phyloP scores from a whole-genome alignment of 2,113 vertebrate genomes.

The Aegotheles bennettii region DNA sequence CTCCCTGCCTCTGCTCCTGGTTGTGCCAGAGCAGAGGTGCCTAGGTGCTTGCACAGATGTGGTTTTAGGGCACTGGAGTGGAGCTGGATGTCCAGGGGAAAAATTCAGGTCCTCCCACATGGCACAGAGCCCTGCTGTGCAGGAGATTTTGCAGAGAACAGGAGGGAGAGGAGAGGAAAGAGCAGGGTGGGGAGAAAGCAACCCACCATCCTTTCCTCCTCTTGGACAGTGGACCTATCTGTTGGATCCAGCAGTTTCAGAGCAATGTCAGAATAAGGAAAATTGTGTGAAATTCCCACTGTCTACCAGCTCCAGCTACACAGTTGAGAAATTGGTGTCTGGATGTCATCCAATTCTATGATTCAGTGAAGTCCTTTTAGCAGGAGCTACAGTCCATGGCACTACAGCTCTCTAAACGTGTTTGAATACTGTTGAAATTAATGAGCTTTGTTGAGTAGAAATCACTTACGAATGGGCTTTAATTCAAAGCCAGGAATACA shows the following conservation, averaged over 20 bases:
- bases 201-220: background rate
- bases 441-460: background rate
- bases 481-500: background rate
- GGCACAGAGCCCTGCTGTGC: background rate
- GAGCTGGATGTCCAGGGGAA: background rate
- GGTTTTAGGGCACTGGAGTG: background rate
- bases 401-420: background rate
- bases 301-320: background rate
- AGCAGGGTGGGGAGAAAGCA: background rate
- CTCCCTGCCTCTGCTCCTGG: too few species aligned
- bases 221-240: accelerated
- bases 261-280: background rate
- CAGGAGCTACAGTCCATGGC: background rate
- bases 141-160: background rate
- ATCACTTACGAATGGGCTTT: background rate
- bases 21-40: background rate
- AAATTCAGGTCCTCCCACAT: background rate
- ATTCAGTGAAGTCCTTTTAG: background rate
- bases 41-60: background rate
- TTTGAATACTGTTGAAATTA: background rate
- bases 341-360: background rate
- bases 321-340: background rate
- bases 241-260: background rate
- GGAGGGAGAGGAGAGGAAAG: background rate
- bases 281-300: background rate